Evolutionary conservation across 1,140 invertebrate genomes (phyloP), one percentile per base, ranked within the genome.

Genomic region (Phthorimaea operculella): DNA sequence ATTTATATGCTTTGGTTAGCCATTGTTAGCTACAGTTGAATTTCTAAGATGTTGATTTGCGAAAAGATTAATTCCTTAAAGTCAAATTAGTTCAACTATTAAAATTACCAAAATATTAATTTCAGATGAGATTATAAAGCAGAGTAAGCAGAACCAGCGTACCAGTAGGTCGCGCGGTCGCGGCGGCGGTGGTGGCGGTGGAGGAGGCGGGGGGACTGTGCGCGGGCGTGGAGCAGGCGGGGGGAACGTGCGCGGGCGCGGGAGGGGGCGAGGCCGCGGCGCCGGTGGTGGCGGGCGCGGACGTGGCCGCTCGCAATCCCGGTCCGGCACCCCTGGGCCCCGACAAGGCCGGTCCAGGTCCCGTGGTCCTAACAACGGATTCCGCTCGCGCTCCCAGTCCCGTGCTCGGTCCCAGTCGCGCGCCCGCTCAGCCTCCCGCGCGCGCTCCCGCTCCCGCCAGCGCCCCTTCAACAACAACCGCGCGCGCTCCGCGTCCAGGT

Each of bases 41-140:
- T 28, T 6, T 4, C 21, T 28, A 28, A 28, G 2, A 2, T 28
- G 6, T 4, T 28, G 21, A 28, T 28, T 28, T 4, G 21, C 21
- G 21, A 28, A 28, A 28, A 28, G n/a, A n/a, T n/a, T n/a, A n/a
- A n/a, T n/a, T n/a, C n/a, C n/a, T n/a, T n/a, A n/a, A n/a, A n/a
- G n/a, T n/a, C n/a, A n/a, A n/a, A 28, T 28, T 28, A 4, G 21
- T 28, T 28, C 21, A 2, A 28, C 6, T 28, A 6, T 6, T 28
- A 2, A 28, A 28, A 28, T 28, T 4, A 28, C 21, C 2, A 28
- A 4, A 28, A 2, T 6, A 5, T 39, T 39, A 45, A 62, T 70
- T 73, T 54, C 57, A 83, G 80, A 83, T 70, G 80, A 83, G 4
- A 83, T 81, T 12, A 83, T 81, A 47, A 68, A 80, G 64, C 68